These are phyloP conservation scores for Oncopeltus fasciatus DNA, from an alignment of 1,140 invertebrate genomes.

Conservation along the genomic window DNA sequence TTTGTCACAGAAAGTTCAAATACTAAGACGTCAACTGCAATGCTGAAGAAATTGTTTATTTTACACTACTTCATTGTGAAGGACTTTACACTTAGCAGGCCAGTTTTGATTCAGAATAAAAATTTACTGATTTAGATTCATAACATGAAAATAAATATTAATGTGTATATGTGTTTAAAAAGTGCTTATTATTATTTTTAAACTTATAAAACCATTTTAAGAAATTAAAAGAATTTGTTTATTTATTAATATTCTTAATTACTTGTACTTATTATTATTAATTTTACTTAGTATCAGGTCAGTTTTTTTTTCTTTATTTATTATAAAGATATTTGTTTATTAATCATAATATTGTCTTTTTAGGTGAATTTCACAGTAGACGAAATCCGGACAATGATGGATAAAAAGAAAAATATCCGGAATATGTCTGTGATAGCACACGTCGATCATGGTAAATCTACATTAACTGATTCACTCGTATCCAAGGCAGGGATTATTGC, in stretches of 20 bases:
- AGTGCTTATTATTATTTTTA: background rate
- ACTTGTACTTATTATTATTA: background rate
- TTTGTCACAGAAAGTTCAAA: no score
- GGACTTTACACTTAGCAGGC: no score
- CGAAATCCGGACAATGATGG: conserved; percentile 98
- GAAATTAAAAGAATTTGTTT: background rate
- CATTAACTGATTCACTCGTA: conserved; percentile 95
- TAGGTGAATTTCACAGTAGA: conserved; percentile 99
- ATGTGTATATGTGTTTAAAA: background rate
- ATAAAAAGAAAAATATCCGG: conserved; percentile 97
- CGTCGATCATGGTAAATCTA: conserved; percentile 99
- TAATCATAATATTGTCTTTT: background rate
- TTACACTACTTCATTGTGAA: no score
- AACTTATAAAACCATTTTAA: background rate
- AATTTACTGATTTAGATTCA: no score
- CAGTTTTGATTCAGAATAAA: no score
- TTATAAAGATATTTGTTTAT: background rate
- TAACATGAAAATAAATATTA: no score
- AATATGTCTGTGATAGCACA: conserved; percentile 99
- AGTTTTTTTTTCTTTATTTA: background rate
- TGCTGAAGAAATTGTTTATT: no score
- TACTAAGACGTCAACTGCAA: no score
- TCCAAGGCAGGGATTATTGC: conserved; percentile 99
- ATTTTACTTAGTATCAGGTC: background rate
- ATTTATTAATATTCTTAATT: background rate